These are phyloP conservation scores for Gadopsis bispinosus DNA, from an alignment of 2,797 vertebrate genomes.

Conservation along the genomic window DNA sequence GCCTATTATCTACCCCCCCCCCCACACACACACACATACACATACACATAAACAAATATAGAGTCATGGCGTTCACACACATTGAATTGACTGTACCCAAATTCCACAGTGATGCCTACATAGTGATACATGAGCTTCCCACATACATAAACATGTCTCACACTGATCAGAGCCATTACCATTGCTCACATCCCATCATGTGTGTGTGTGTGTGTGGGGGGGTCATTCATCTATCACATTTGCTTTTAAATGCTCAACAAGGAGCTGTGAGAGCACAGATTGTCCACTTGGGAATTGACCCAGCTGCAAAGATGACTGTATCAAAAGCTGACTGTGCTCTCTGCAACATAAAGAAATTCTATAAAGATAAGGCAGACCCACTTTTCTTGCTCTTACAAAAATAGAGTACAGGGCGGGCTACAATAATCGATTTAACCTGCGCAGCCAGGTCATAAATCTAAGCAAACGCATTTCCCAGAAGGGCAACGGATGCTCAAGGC, in stretches of 20 bases:
- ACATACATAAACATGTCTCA: slow-evolving; percentile 71
- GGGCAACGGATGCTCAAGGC: slow-evolving; percentile 55
- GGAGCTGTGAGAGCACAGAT: slow-evolving; percentile 47
- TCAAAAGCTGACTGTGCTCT: slow-evolving; percentile 51
- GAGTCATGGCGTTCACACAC: slow-evolving; percentile 31
- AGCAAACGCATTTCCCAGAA: slow-evolving; percentile 73
- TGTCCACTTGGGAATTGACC: slow-evolving; percentile 67
- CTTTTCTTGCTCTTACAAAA: slow-evolving; percentile 67
- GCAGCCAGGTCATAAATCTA: slow-evolving; percentile 76
- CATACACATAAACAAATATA: slow-evolving; percentile 42
- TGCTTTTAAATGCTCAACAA: slow-evolving; percentile 41
- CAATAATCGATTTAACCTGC: slow-evolving; percentile 73
- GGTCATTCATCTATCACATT: slow-evolving; percentile 46
- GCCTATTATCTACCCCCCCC: slow-evolving; percentile 12
- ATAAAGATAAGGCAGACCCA: slow-evolving; percentile 64
- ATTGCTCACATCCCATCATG: slow-evolving; percentile 53
- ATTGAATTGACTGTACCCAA: slow-evolving; percentile 50
- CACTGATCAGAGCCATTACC: slow-evolving; percentile 69
- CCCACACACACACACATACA: neutral
- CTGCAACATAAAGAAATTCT: slow-evolving; percentile 60
- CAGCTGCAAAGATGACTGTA: slow-evolving; percentile 63
- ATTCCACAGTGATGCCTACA: slow-evolving; percentile 61
- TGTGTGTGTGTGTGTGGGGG: slow-evolving; percentile 15
- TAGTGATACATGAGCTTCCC: slow-evolving; percentile 61
- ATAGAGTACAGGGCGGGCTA: slow-evolving; percentile 59